Base-by-base conservation (phyloP, 1,140 invertebrate genomes). In the Liolophura sinensis region DNA sequence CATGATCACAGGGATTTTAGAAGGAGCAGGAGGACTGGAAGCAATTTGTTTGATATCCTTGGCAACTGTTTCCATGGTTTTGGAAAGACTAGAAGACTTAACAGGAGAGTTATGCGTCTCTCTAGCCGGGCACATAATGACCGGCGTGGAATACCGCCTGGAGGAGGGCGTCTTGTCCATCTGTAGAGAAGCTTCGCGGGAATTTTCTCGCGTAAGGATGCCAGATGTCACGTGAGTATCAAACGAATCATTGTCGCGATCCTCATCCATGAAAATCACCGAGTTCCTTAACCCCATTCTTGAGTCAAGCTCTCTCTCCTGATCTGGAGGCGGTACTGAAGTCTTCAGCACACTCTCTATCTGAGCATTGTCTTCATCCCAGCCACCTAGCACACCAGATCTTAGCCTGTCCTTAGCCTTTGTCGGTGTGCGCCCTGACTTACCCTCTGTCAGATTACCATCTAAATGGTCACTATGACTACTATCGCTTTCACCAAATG, bases 251-350 rank as follows among this genome's bases (percentile, higher is more conserved):
- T 64, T 71, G 31, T 40, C 31, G 9, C 31, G 31, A 16, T 78
- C 77, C 25, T 50, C 64, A 69, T 81, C 79, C 59, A 76, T 62
- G 12, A 79, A 66, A 48, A 77, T 65, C 47, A 79, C 64, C 7
- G 76, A 78, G 71, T 77, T 81, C 57, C 78, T 68, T 25, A 73
- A 69, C 27, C 74, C 61, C 70, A 77, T 81, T 55, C 80, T 78
- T 52, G 74, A 64, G 49, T 73, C 71, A n/a, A 76, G 65, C 66
- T 79, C 78, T 55, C 78, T 75, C 54, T 78, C 79, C 67, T 81
- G 78, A 18, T 73, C 78, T 48, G 78, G 63, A 24, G 77, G 3
- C 9, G 31, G 31, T 9, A 40, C 31, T 40, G 31, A 40, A 40
- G 31, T 40, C 9, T 40, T 40, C 31, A 40, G 31, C 31, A 40